These are phyloP conservation scores for Pseudocheirus occidentalis DNA, from an alignment of 2,797 vertebrate species.

Conservation along the genomic window DNA sequence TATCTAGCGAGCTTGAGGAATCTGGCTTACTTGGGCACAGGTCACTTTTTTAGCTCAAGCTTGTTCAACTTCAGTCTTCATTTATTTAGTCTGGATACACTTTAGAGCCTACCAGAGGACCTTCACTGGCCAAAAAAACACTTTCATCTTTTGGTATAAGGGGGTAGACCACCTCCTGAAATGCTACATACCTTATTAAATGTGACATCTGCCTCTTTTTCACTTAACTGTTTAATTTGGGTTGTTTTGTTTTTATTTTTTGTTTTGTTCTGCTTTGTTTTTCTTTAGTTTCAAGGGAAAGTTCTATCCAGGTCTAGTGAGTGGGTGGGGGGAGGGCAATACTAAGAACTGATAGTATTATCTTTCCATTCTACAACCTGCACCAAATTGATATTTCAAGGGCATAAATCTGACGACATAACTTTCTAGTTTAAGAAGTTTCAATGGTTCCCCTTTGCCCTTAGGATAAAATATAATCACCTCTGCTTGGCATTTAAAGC, in stretches of 20 bases:
- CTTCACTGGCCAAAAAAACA: background rate
- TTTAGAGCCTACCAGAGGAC: background rate
- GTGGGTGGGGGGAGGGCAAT: background rate
- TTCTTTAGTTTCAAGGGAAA: background rate
- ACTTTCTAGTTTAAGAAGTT: background rate
- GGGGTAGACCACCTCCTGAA: background rate
- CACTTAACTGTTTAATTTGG: background rate
- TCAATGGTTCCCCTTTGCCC: background rate
- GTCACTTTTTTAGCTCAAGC: background rate
- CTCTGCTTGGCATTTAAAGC: background rate
- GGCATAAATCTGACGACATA: background rate
- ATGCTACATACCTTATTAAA: background rate
- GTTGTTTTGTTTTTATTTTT: background rate
- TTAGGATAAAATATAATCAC: background rate
- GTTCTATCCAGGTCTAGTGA: background rate
- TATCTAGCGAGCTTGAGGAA: background rate
- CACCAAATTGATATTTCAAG: background rate
- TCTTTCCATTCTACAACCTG: background rate
- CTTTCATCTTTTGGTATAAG: background rate
- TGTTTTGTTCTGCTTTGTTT: background rate
- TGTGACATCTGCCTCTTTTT: background rate
- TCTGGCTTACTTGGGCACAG: background rate
- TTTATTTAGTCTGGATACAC: background rate
- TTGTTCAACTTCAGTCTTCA: background rate
- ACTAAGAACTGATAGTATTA: background rate